Percentiles rank a stretch among this genome's conserved stretches.
These are phyloP conservation scores for Spea bombifrons DNA, from an alignment of 2,113 vertebrate species.

Conservation along the genomic window DNA sequence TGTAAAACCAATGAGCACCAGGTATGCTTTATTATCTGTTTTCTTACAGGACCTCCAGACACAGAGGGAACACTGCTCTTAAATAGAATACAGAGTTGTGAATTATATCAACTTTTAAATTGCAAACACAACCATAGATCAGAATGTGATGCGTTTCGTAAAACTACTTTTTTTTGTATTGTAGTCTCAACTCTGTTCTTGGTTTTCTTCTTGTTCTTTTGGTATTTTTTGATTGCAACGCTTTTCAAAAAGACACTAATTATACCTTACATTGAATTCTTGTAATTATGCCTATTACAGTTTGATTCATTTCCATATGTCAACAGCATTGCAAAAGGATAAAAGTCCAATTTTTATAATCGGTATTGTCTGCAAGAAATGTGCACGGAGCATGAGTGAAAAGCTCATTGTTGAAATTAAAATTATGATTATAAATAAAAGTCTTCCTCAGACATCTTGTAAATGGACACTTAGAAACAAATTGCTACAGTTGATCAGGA, in stretches of 20 bases:
- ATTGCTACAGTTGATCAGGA: slow-evolving; percentile 70
- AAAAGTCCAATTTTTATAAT: slow-evolving; percentile 65
- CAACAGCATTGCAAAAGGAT: slow-evolving; percentile 68
- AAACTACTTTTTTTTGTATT: slow-evolving; percentile 14
- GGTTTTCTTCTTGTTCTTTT: slow-evolving; percentile 57
- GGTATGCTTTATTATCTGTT: too few relatives aligned
- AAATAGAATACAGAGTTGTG: too few relatives aligned
- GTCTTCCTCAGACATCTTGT: slow-evolving; percentile 73
- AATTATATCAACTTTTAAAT: too few relatives aligned
- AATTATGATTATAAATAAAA: slow-evolving; percentile 80
- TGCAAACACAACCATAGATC: too few relatives aligned
- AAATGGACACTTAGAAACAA: slow-evolving; percentile 79
- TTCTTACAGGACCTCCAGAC: too few relatives aligned
- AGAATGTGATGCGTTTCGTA: background rate
- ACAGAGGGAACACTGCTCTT: too few relatives aligned
- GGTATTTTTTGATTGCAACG: slow-evolving; percentile 75
- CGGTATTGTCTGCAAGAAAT: slow-evolving; percentile 66
- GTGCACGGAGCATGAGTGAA: slow-evolving; percentile 66
- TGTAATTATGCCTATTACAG: slow-evolving; percentile 80
- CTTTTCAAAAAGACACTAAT: slow-evolving; percentile 79
- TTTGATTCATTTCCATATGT: slow-evolving; percentile 81
- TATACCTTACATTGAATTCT: slow-evolving; percentile 75
- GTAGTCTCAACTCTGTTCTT: slow-evolving; percentile 35
- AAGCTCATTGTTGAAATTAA: slow-evolving; percentile 76
- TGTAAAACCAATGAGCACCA: too few relatives aligned